These are phyloP conservation scores for Xanthia togata DNA, from an alignment of 2,888 invertebrate genomes.

Conservation along the genomic window DNA sequence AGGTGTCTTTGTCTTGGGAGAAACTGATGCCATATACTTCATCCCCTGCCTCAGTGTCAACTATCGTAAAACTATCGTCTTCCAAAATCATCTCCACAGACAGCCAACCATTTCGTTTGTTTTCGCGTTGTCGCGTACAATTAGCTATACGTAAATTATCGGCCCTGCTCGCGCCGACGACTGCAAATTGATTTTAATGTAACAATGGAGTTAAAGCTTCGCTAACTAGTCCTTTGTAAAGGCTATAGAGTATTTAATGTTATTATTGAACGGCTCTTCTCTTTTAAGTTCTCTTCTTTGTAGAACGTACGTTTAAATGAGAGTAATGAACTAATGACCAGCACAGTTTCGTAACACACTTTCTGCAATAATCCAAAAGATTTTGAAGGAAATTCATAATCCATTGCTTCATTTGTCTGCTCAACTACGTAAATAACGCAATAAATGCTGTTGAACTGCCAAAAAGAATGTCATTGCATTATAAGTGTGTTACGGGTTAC, in stretches of 20 bases:
- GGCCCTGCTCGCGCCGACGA: constrained; percentile 56
- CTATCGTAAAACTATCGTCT: constrained; percentile 57
- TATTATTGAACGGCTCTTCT: constrained; percentile 22
- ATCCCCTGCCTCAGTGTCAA: background rate
- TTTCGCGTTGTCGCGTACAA: constrained; percentile 74
- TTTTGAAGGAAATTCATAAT: no score
- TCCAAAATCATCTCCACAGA: constrained; percentile 38
- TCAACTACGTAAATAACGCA: no score
- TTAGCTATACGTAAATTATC: constrained; percentile 76
- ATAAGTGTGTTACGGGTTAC: no score
- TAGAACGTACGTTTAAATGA: background rate
- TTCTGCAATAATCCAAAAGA: no score
- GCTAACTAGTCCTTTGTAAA: constrained; percentile 54
- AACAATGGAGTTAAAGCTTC: constrained; percentile 49
- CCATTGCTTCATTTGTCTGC: no score
- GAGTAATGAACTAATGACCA: background rate
- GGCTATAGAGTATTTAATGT: constrained; percentile 19
- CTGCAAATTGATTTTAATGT: constrained; percentile 59
- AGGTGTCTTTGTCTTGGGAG: background rate
- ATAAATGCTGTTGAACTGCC: no score
- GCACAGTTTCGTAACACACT: background rate
- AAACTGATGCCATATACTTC: background rate
- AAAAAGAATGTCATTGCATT: no score
- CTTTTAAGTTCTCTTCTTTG: background rate
- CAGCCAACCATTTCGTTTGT: constrained; percentile 68